Evolutionary conservation across 2,888 invertebrate genomes (phyloP).

Genomic region (Periphyllus acericola): DNA sequence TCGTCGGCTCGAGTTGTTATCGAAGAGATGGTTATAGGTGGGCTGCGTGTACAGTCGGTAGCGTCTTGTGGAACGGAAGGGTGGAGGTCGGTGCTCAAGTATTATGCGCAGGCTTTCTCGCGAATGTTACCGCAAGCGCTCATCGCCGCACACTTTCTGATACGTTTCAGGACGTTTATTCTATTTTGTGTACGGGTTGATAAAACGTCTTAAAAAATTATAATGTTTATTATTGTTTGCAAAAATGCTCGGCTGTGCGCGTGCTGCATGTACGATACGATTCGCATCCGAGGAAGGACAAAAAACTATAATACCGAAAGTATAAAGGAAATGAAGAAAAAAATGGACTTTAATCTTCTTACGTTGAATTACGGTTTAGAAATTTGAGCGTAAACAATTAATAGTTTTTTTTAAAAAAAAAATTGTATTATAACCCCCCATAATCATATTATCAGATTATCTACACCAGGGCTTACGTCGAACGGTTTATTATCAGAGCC

Average conservation of each 20-base stretch:
- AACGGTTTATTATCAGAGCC: not conserved
- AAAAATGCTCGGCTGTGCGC: not conserved
- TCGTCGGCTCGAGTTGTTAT: too few relatives aligned
- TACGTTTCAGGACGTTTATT: too few relatives aligned
- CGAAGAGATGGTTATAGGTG: too few relatives aligned
- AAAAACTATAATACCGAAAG: not conserved
- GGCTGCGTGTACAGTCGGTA: too few relatives aligned
- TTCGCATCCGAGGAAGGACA: too few relatives aligned
- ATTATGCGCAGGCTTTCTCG: too few relatives aligned
- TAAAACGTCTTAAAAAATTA: not conserved
- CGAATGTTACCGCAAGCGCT: too few relatives aligned
- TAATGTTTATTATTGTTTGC: not conserved
- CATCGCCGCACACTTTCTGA: too few relatives aligned
- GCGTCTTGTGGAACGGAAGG: too few relatives aligned
- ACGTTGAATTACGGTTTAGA: not conserved
- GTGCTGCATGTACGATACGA: too few relatives aligned
- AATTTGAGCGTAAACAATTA: conserved; percentile 11
- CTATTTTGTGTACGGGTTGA: too few relatives aligned
- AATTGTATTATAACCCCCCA: not conserved
- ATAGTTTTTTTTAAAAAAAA: not conserved
- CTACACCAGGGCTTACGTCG: not conserved
- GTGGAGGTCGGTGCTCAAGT: too few relatives aligned
- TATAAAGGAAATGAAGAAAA: not conserved
- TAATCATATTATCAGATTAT: not conserved
- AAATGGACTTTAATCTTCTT: conserved; percentile 34